Evolutionary conservation across 1,140 invertebrate genomes (phyloP).

Genomic region (Sitophilus oryzae): DNA sequence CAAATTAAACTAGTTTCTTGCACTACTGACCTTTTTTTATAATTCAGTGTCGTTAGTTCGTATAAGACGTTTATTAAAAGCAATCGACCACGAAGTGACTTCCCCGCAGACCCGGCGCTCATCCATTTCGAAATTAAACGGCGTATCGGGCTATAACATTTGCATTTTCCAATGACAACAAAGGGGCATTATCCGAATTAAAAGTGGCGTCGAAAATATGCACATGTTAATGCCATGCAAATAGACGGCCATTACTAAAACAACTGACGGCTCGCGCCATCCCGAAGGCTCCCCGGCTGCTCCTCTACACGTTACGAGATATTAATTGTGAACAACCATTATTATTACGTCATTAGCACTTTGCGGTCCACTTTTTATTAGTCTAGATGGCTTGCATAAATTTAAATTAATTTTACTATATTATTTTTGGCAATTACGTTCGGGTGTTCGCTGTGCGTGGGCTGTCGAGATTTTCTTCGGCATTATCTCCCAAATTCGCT

Average conservation of each 20-base stretch:
- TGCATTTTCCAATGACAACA: slow-evolving; percentile 22
- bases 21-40: too few relatives aligned
- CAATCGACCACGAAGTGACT: too few relatives aligned
- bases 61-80: too few relatives aligned
- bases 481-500: too few relatives aligned
- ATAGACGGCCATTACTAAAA: slow-evolving; percentile 24
- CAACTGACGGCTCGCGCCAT: slow-evolving; percentile 29
- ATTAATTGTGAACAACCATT: slow-evolving; percentile 42
- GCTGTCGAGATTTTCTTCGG: slow-evolving; percentile 10
- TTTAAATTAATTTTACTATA: slow-evolving; percentile 37
- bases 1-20: too few relatives aligned
- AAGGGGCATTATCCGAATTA: slow-evolving; percentile 21
- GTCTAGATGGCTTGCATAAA: slow-evolving; percentile 36
- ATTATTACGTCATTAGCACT: slow-evolving; percentile 44
- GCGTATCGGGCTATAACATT: slow-evolving; percentile 8
- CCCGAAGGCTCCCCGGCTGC: slow-evolving; percentile 24
- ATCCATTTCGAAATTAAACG: too few relatives aligned
- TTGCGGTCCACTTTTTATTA: slow-evolving; percentile 37
- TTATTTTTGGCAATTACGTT: slow-evolving; percentile 21
- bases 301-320: slow-evolving; percentile 39
- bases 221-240: slow-evolving; percentile 23
- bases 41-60: too few relatives aligned
- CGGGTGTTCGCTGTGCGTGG: slow-evolving; percentile 8
- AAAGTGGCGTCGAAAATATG: slow-evolving; percentile 21
- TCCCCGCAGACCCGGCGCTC: too few relatives aligned